A percentile compares a stretch with the other conserved stretches of the same genome.
Evolutionary conservation across 2,113 vertebrate species (phyloP).

Genomic region (Aviceda subcristata): DNA sequence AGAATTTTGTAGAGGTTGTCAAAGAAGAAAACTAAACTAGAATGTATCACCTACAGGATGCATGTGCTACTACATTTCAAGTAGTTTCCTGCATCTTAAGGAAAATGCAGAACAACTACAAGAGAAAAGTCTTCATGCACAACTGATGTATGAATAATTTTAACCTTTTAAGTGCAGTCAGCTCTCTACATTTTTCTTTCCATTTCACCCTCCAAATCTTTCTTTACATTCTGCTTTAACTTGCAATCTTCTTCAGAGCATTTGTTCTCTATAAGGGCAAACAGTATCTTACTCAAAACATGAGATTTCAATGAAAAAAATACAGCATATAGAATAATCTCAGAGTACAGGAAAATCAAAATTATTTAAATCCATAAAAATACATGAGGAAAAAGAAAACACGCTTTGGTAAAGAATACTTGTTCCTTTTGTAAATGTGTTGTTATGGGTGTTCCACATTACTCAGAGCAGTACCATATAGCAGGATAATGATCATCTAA

Average conservation of each 20-base stretch:
- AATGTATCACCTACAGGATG: neutral
- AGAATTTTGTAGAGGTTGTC: neutral
- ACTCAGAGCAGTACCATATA: fast-evolving
- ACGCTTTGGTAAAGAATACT: neutral
- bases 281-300: neutral
- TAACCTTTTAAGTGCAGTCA: neutral
- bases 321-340: neutral
- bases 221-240: neutral
- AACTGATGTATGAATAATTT: neutral
- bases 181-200: neutral
- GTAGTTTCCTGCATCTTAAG: neutral
- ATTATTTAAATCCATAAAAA: neutral
- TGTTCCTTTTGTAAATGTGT: neutral
- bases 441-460: neutral
- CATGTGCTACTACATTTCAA: neutral
- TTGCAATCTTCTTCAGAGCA: neutral
- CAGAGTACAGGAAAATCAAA: neutral
- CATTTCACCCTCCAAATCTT: neutral
- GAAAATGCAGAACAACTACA: neutral
- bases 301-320: neutral
- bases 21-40: neutral
- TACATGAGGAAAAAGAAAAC: neutral
- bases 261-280: neutral
- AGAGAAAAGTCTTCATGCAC: neutral
- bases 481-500: neutral